Evolutionary conservation across 2,888 invertebrate genomes (phyloP).

Genomic region (Iselma pallidipennis): DNA sequence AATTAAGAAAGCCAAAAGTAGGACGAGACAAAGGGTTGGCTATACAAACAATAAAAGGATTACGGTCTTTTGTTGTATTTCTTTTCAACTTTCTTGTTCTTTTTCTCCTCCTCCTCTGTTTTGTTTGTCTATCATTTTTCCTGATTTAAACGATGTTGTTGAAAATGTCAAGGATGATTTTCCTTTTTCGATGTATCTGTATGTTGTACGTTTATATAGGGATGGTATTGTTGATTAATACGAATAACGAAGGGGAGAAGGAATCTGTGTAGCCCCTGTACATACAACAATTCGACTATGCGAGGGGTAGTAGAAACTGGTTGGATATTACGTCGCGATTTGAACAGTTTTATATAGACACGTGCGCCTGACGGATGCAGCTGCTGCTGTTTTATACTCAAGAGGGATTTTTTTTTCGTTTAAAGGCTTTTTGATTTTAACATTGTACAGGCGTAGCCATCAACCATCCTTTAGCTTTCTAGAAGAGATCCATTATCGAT

Average conservation of each 20-base stretch:
- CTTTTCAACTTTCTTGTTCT: too few relatives aligned
- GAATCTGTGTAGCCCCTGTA: neutral
- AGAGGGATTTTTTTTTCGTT: neutral
- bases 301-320: neutral
- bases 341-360: constrained; percentile 1
- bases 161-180: neutral
- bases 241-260: neutral
- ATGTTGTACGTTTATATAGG: neutral
- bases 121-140: too few relatives aligned
- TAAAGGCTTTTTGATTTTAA: neutral
- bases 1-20: too few relatives aligned
- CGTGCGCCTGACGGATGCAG: constrained; percentile 3
- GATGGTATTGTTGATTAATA: neutral
- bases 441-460: neutral
- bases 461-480: neutral
- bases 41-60: too few relatives aligned
- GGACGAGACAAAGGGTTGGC: too few relatives aligned
- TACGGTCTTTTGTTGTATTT: too few relatives aligned
- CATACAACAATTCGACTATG: neutral
- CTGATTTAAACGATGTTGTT: too few relatives aligned
- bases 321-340: neutral
- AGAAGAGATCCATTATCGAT: neutral
- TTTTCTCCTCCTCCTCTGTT: too few relatives aligned
- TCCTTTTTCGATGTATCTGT: neutral
- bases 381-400: neutral